Evolutionary conservation across 2,888 invertebrate species (phyloP).

Genomic region (Physocephala rufipes): DNA sequence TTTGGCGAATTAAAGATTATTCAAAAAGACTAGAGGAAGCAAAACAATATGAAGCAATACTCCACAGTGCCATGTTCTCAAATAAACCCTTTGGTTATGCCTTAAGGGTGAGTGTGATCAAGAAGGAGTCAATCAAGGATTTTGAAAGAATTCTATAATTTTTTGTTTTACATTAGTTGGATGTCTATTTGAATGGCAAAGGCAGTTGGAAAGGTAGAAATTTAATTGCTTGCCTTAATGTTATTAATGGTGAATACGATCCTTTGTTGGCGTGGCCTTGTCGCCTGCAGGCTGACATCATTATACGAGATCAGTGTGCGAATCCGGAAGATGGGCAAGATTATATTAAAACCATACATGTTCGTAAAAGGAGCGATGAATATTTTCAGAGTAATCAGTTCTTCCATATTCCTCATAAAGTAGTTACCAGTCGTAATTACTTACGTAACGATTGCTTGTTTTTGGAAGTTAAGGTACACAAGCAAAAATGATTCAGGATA

Average conservation of each 20-base stretch:
- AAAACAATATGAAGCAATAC: slow-evolving; percentile 71
- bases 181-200: slow-evolving; percentile 77
- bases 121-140: neutral
- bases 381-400: slow-evolving; percentile 61
- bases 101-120: slow-evolving; percentile 69
- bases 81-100: slow-evolving; percentile 80
- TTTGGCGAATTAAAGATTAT: slow-evolving; percentile 78
- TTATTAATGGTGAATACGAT: slow-evolving; percentile 77
- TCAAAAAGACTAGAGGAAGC: slow-evolving; percentile 74
- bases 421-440: slow-evolving; percentile 59
- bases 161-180: slow-evolving; percentile 67
- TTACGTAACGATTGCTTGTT: slow-evolving; percentile 62
- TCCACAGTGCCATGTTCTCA: slow-evolving; percentile 76
- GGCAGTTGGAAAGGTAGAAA: slow-evolving; percentile 82
- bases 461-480: slow-evolving; percentile 61
- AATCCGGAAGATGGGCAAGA: slow-evolving; percentile 68
- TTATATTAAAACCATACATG: slow-evolving; percentile 72
- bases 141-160: neutral
- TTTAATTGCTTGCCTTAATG: slow-evolving; percentile 74
- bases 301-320: slow-evolving; percentile 72
- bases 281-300: slow-evolving; percentile 72
- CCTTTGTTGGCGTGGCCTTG: slow-evolving; percentile 79
- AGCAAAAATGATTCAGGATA: slow-evolving; percentile 35
- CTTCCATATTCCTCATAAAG: slow-evolving; percentile 64
- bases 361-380: slow-evolving; percentile 67